Evolutionary conservation across 2,797 vertebrate genomes (phyloP), one percentile per base, ranked within the genome.

Genomic region (Valencia hispanica): DNA sequence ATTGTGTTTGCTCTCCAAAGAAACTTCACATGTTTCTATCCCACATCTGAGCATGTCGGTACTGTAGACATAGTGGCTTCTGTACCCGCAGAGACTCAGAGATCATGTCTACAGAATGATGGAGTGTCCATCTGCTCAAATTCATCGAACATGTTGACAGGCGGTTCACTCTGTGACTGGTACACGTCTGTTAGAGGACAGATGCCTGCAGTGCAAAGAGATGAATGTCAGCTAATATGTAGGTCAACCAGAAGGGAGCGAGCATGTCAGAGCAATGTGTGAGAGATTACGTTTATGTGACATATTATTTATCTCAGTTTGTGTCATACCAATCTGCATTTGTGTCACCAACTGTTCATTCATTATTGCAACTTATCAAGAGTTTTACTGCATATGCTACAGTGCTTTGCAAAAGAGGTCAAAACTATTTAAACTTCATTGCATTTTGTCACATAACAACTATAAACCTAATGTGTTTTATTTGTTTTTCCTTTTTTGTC

Each of bases 141-240:
- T 79, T 74, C 79, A 86, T 92, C 10, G 82, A 87, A 80, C 84
- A 12, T 3, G 66, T 74, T 86, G 90, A 88, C 88, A 86, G 89
- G 88, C 73, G 3, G 92, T 91, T 87, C 48, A 81, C 90, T 81
- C 57, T 77, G 73, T 30, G 76, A 80, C 59, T 76, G 75, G 48
- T 25, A 45, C 18, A 39, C 4, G 36, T 74, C 82, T 78, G 41
- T 66, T 71, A 1, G 3, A n/a, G 72, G 83, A 83, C 74, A 80
- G 87, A 91, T 83, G 87, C 84, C 81, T 82, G 48, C 66, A 72
- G 85, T 85, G 70, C 69, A 41, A 70, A 81, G 78, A 84, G 59
- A 78, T 61, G 53, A 73, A 90, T 85, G 86, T 82, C 86, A 77
- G 55, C 74, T 74, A 76, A 83, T 78, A 88, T 88, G 75, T 89